Evolutionary conservation across 2,888 invertebrate species (phyloP), one percentile per base, ranked within the genome.

Genomic region (Drosophila pegasa): DNA sequence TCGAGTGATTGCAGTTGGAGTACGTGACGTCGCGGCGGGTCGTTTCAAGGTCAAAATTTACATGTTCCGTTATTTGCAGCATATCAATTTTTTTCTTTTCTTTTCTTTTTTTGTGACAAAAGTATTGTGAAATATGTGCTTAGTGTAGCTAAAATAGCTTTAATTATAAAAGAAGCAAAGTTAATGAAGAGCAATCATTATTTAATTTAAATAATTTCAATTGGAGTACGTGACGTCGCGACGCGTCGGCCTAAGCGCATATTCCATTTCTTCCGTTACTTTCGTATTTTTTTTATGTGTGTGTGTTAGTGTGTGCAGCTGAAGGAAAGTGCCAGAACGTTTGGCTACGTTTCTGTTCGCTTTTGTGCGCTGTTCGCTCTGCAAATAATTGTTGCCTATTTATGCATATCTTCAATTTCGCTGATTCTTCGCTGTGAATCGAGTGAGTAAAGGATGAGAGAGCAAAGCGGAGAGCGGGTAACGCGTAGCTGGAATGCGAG

Each of bases 341-440:
- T 20, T n/a, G 35, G 1, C 7, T n/a, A n/a, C 16, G 33, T 14
- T 6, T 16, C 38, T 14, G 22, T 25, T 14, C 20, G 40, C 41
- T 22, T n/a, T 3, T n/a, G 25, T 25, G 25, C 25, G 25, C 3
- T 4, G 6, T 25, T 25, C 25, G n/a, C 14, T 27, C 10, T 45
- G 27, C 27, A 45, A 27, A 16, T 16, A 27, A 45, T 12, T 45
- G 45, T 45, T 45, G 45, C 45, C 16, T 45, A 45, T 45, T 45
- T 45, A 27, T 45, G 45, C 45, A 27, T 45, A 45, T 27, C 6
- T 6, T 45, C 27, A 16, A 16, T 45, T 45, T 45, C 45, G 45
- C 0, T 6, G 27, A 27, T 27, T 27, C n/a, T 25, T 25, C 2
- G 10, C 6, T 45, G 45, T 10, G 45, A 16, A 10, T 16, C 27